Conservation (phyloP, 2,797 vertebrate genomes). For the Tolypeutes matacus region DNA sequence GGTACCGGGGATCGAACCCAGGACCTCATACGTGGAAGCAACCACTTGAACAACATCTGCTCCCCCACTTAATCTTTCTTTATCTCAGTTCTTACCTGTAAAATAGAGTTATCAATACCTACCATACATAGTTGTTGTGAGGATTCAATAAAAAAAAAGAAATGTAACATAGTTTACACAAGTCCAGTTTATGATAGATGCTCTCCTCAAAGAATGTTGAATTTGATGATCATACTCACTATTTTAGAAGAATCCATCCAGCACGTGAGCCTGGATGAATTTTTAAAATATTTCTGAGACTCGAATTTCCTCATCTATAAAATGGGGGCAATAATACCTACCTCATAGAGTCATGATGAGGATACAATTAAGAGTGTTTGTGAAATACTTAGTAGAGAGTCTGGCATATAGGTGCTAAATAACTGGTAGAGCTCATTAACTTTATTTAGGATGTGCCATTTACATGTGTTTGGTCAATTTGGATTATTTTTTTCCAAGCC, state of each 20-base stretch:
- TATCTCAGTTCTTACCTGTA: conserved; percentile 32
- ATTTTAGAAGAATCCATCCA: conserved; percentile 26
- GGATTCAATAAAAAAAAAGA: conserved; percentile 49
- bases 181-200: neutral
- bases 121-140: neutral
- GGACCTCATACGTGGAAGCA: too few species aligned
- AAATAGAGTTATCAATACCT: conserved; percentile 33
- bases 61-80: conserved; percentile 1
- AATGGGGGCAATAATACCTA: neutral
- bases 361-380: conserved; percentile 32
- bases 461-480: neutral
- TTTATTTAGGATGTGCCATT: conserved; percentile 23
- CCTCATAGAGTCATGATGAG: conserved; percentile 10
- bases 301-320: conserved; percentile 35
- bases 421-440: neutral
- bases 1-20: too few species aligned
- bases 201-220: neutral
- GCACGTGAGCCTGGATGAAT: neutral
- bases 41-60: too few species aligned
- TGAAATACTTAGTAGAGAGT: neutral
- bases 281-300: conserved; percentile 26
- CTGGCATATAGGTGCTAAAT: neutral
- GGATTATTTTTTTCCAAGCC: conserved; percentile 35
- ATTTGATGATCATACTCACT: conserved; percentile 9
- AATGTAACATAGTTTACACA: conserved; percentile 24